Evolutionary conservation across 2,888 invertebrate species (phyloP).

Genomic region (Criorhina ranunculi): DNA sequence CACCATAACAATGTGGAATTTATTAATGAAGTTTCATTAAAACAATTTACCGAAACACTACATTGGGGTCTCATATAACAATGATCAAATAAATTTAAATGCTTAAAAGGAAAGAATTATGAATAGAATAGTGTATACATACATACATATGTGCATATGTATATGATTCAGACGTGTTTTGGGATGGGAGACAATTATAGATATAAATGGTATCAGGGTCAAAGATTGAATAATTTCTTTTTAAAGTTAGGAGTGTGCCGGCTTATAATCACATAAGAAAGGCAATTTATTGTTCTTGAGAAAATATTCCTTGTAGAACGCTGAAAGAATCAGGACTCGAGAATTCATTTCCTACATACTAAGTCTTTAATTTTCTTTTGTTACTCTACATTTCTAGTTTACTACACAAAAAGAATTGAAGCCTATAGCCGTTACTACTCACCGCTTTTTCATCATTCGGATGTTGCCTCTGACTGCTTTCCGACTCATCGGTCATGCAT

Average conservation of each 20-base stretch:
- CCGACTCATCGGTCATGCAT: slow-evolving; percentile 62
- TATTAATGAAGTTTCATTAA: slow-evolving; percentile 24
- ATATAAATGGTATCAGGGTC: slow-evolving; percentile 8
- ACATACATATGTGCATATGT: too few relatives aligned
- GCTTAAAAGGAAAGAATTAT: not conserved
- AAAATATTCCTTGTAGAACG: too few relatives aligned
- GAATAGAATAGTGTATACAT: not conserved
- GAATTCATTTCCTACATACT: too few relatives aligned
- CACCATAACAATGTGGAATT: slow-evolving; percentile 2
- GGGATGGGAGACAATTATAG: not conserved
- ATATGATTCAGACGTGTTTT: not conserved
- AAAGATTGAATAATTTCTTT: slow-evolving; percentile 5
- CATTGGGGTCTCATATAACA: not conserved
- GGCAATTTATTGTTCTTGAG: too few relatives aligned
- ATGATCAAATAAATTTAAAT: slow-evolving; percentile 26
- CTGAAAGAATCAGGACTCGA: too few relatives aligned
- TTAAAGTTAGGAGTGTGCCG: not conserved
- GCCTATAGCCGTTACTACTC: slow-evolving; percentile 13
- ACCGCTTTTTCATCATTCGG: slow-evolving; percentile 56
- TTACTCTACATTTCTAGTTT: not conserved
- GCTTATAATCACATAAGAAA: not conserved
- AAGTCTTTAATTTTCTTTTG: too few relatives aligned
- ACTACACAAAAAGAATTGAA: not conserved
- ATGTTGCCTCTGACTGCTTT: slow-evolving; percentile 16
- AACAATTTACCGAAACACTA: slow-evolving; percentile 4